phyloP scores from a whole-genome alignment of 2,888 invertebrate genomes.

The Mimas tiliae region DNA sequence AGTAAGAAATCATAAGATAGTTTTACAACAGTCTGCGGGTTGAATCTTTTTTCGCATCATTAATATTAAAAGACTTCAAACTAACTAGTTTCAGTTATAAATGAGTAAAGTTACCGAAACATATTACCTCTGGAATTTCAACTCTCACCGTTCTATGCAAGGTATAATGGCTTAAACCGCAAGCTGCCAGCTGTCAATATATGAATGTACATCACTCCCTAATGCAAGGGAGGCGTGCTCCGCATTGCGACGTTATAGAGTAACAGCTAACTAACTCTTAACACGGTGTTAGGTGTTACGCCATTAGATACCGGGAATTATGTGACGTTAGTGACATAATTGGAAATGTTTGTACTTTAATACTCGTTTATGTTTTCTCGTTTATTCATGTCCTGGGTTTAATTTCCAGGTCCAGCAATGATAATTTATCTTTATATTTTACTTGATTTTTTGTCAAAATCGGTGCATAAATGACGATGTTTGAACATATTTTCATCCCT shows the following conservation, averaged over 20 bases:
- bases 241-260: slow-evolving; percentile 10
- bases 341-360: too few relatives aligned
- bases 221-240: slow-evolving; percentile 5
- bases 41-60: slow-evolving; percentile 25
- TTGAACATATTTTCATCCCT: too few relatives aligned
- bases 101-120: slow-evolving; percentile 12
- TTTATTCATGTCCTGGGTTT: too few relatives aligned
- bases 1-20: slow-evolving; percentile 9
- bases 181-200: slow-evolving; percentile 19
- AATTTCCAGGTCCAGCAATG: too few relatives aligned
- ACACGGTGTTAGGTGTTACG: background rate
- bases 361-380: too few relatives aligned
- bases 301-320: background rate
- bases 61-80: slow-evolving; percentile 21
- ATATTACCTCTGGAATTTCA: slow-evolving; percentile 4
- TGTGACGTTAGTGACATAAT: too few relatives aligned
- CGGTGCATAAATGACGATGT: too few relatives aligned
- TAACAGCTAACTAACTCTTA: slow-evolving; percentile 8
- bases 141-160: too few relatives aligned
- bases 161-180: slow-evolving; percentile 1
- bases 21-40: background rate
- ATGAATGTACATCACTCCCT: background rate
- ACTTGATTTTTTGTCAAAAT: too few relatives aligned
- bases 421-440: too few relatives aligned
- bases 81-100: slow-evolving; percentile 14